Evolutionary conservation across 2,113 vertebrate genomes (phyloP).

Genomic region (Tupaia chinensis): DNA sequence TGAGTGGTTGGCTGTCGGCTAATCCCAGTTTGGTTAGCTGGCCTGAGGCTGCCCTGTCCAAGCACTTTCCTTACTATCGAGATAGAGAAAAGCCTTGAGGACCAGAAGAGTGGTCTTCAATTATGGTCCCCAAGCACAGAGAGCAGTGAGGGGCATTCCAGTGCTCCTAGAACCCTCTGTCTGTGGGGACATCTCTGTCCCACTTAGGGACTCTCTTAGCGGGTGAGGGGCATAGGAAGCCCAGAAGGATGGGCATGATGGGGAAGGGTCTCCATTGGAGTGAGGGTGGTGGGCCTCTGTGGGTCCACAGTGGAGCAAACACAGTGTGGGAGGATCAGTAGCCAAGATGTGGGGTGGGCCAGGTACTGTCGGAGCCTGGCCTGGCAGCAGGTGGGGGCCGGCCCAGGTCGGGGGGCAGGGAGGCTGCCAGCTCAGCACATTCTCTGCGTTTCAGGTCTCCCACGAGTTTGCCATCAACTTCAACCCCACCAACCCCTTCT

Average conservation of each 20-base stretch:
- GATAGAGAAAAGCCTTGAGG: not conserved
- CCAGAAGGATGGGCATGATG: not conserved
- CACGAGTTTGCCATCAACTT: slow-evolving; percentile 99
- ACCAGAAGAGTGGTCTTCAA: not conserved
- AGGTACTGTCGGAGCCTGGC: not conserved
- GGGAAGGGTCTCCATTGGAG: not conserved
- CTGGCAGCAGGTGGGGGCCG: not conserved
- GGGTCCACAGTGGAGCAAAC: not conserved
- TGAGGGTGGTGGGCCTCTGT: not conserved
- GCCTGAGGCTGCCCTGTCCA: not conserved
- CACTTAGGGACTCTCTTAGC: not conserved
- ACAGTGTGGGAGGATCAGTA: not conserved
- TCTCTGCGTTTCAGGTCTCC: slow-evolving; percentile 92
- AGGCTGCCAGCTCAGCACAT: not conserved
- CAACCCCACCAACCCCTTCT: slow-evolving; percentile 98
- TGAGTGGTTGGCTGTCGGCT: not conserved
- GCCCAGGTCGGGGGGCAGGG: not conserved
- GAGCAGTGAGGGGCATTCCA: not conserved
- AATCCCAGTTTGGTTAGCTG: not conserved
- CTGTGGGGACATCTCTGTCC: not conserved
- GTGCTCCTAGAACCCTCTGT: not conserved
- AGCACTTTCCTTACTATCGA: not conserved
- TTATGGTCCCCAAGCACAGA: not conserved
- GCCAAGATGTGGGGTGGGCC: not conserved
- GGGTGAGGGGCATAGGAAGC: not conserved